These are phyloP conservation scores for Aramus guarauna DNA, from an alignment of 2,113 vertebrate species.

Conservation along the genomic window DNA sequence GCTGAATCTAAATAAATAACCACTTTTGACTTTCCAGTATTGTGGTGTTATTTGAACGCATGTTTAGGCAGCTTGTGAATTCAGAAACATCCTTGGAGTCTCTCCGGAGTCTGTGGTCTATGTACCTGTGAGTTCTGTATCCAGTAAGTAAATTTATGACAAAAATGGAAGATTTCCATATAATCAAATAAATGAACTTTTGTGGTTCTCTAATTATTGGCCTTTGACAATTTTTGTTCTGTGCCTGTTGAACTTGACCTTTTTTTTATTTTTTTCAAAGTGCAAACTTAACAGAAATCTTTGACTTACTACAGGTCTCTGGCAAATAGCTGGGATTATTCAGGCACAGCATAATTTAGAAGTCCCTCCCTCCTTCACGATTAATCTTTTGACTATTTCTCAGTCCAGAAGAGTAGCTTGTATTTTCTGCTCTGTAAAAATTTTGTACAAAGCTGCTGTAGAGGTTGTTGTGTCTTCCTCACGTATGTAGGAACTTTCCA, in stretches of 20 bases:
- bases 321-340: neutral
- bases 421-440: neutral
- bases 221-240: neutral
- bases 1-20: neutral
- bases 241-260: neutral
- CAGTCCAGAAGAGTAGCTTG: neutral
- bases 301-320: neutral
- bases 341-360: neutral
- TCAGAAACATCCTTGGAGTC: neutral
- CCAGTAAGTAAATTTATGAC: neutral
- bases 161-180: neutral
- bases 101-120: neutral
- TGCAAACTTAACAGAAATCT: neutral
- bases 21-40: neutral
- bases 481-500: neutral
- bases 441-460: neutral
- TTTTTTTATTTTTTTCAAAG: neutral
- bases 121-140: neutral
- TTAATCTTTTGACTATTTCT: neutral
- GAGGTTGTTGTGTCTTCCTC: neutral
- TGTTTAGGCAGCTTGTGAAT: neutral
- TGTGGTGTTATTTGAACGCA: neutral
- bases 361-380: neutral
- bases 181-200: neutral
- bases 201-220: neutral